Base-by-base conservation (phyloP, 2,113 vertebrate species). In the Pelodiscus sinensis region DNA sequence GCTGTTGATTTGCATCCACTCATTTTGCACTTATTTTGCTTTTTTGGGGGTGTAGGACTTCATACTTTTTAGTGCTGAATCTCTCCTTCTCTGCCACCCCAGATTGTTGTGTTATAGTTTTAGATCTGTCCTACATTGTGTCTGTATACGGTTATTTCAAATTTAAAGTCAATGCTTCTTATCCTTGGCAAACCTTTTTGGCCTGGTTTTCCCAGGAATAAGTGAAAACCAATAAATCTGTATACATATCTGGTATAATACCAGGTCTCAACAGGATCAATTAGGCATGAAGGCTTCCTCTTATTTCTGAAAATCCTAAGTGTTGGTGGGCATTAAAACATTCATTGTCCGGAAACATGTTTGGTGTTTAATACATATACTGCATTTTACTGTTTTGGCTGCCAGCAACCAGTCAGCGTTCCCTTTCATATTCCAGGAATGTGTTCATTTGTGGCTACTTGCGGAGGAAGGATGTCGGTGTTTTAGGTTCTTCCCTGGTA, bases 321-420 rank as follows among this genome's bases (percentile, higher is more conserved):
- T 44, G 35, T 50, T 77, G 38, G 7, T 77, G 38, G 38, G 38
- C 38, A 77, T 50, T 25, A 50, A 24, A 25, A 6, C 38, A 50
- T 44, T 77, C 73, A 77, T 77, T 24, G 11, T 77, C 24, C 44
- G 50, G 73, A 77, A 77, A 77, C 4, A 5, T 50, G 24, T 77
- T 71, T 44, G 38, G 24, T 50, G 25, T 77, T 77, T 50, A 50
- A 50, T 25, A 77, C 6, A 44, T 27, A 77, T 50, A 50, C 13
- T 77, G 6, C 31, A 92, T 92, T 94, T 92, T 92, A 65, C 35
- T 80, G 88, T 93, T 95, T 93, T 44, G 13, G 13, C 10, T 50
- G 25, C 60, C 82, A 22, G 82, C 81, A 94, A 44, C 14, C 52
- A 54, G 92, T 90, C 38, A 90, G 79, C 84, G 90, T 7, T 94